Conservation (phyloP, 2,888 invertebrate species). For the Troglohyphantes excavatus region DNA sequence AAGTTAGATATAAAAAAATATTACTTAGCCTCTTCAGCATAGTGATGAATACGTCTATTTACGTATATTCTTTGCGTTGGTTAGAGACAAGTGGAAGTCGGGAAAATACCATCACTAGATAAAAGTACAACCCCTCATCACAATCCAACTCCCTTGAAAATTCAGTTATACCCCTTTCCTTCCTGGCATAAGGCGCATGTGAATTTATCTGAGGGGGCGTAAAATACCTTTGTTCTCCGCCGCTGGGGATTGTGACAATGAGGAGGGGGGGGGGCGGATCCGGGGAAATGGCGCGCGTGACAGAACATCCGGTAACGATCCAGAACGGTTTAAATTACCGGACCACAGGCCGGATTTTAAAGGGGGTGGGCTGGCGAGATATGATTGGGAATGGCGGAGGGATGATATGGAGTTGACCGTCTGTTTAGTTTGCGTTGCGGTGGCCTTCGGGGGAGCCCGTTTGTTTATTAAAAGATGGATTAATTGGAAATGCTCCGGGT, state of each 20-base stretch:
- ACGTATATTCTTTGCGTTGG: too few relatives aligned
- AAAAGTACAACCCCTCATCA: too few relatives aligned
- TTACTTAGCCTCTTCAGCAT: too few relatives aligned
- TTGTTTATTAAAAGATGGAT: slow-evolving; percentile 1
- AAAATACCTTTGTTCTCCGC: slow-evolving; percentile 25
- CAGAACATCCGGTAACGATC: slow-evolving; percentile 23
- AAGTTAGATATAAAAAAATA: too few relatives aligned
- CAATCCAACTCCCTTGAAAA: too few relatives aligned
- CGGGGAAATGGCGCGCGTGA: slow-evolving; percentile 35
- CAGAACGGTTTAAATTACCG: slow-evolving; percentile 8
- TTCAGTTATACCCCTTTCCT: background rate
- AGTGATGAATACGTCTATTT: too few relatives aligned
- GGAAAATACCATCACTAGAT: too few relatives aligned
- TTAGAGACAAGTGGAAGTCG: too few relatives aligned
- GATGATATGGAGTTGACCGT: background rate
- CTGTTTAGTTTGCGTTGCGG: background rate
- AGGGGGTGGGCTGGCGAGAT: background rate
- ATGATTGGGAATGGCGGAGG: background rate
- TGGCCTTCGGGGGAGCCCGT: background rate
- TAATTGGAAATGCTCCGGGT: background rate
- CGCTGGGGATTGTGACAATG: too few relatives aligned
- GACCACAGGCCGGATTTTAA: background rate
- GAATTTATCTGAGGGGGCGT: too few relatives aligned
- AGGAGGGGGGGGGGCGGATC: background rate
- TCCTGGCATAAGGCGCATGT: background rate